These are phyloP conservation scores for Hypsopygia costalis DNA, from an alignment of 2,888 invertebrate species.

Conservation along the genomic window DNA sequence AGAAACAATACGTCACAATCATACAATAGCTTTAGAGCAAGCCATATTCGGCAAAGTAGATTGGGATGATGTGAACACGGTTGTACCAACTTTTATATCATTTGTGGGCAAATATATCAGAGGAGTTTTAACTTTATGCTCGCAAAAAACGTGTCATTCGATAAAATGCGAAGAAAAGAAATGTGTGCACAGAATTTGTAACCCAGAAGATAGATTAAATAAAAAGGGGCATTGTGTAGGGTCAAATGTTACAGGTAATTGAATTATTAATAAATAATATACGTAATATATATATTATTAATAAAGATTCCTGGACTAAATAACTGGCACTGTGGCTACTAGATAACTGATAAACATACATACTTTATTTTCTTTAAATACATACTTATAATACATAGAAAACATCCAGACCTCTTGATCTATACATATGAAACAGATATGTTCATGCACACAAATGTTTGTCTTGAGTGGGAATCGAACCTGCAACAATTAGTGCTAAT, in stretches of 20 bases:
- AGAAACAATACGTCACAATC: constrained; percentile 47
- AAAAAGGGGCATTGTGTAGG: constrained; percentile 62
- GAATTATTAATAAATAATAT: constrained; percentile 6
- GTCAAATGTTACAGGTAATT: constrained; percentile 52
- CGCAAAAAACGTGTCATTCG: constrained; percentile 58
- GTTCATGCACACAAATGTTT: too few species aligned
- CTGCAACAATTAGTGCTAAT: too few species aligned
- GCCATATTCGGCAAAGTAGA: constrained; percentile 65
- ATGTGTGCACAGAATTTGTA: constrained; percentile 58
- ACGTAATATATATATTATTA: constrained; percentile 3
- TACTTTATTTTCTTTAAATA: too few species aligned
- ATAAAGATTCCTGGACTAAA: too few species aligned
- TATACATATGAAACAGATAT: too few species aligned
- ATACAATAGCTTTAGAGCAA: constrained; percentile 49
- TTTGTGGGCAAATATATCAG: constrained; percentile 69
- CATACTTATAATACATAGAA: too few species aligned
- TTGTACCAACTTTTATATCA: constrained; percentile 61
- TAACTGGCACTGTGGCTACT: too few species aligned
- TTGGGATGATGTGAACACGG: constrained; percentile 63
- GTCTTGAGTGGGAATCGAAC: too few species aligned
- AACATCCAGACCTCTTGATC: too few species aligned
- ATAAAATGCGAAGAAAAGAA: constrained; percentile 62
- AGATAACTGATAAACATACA: too few species aligned
- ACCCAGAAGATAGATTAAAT: constrained; percentile 50
- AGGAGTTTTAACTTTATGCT: constrained; percentile 65